These are phyloP conservation scores for Corydoras sp. DNA, from an alignment of 2,113 vertebrate genomes.

Conservation along the genomic window DNA sequence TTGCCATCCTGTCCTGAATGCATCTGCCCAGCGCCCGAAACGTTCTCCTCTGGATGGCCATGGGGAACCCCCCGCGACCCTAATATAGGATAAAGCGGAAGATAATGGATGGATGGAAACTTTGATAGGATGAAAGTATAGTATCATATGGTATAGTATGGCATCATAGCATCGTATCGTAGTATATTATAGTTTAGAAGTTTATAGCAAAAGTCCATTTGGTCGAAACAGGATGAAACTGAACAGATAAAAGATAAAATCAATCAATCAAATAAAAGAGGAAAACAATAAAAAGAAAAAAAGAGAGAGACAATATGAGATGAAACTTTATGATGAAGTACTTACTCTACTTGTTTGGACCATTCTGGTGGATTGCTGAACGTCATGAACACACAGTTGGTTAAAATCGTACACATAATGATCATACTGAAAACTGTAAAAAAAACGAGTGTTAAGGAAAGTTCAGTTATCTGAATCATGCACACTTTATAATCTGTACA, in stretches of 20 bases:
- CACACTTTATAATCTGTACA: too few relatives aligned
- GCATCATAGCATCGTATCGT: too few relatives aligned
- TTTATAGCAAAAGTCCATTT: too few relatives aligned
- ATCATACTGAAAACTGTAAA: conserved; percentile 97
- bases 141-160: too few relatives aligned
- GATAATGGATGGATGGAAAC: too few relatives aligned
- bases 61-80: too few relatives aligned
- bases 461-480: background rate
- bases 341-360: conserved; percentile 99
- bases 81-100: too few relatives aligned
- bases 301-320: background rate
- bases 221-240: background rate
- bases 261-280: background rate
- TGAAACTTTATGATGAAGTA: conserved; percentile 40
- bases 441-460: conserved; percentile 60
- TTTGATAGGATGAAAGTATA: too few relatives aligned
- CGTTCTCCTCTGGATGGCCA: too few relatives aligned
- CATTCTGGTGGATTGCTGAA: conserved; percentile 97
- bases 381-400: conserved; percentile 99
- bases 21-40: too few relatives aligned
- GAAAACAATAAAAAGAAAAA: background rate
- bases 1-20: too few relatives aligned
- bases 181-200: too few relatives aligned
- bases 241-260: background rate
- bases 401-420: conserved; percentile 99